Conservation (phyloP, 2,113 vertebrate genomes). For the Pachycephala philippinensis region DNA sequence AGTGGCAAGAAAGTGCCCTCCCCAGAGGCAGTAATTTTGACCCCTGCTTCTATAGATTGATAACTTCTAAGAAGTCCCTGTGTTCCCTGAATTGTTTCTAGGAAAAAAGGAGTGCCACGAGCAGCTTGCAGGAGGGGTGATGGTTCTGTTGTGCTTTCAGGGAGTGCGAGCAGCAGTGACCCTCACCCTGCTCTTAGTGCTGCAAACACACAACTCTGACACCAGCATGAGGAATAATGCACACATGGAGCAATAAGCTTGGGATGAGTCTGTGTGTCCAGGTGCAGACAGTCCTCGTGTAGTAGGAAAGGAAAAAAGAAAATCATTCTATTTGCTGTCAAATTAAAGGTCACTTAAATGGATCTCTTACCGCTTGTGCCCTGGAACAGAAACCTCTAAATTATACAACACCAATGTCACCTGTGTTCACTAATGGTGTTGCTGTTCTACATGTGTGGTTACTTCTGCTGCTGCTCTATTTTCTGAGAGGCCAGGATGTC, state of each 20-base stretch:
- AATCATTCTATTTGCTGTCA: not conserved
- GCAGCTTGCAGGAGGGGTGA: not conserved
- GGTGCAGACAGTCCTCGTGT: not conserved
- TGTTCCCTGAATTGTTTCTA: not conserved
- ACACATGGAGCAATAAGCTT: fast-evolving
- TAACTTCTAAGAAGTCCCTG: not conserved
- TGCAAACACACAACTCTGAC: not conserved
- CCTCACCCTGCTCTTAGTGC: not conserved
- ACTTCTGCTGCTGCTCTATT: not conserved
- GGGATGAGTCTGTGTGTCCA: not conserved
- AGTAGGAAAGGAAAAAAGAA: no score
- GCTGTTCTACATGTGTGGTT: not conserved
- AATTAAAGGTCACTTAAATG: not conserved
- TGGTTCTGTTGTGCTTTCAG: not conserved
- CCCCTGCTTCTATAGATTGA: not conserved
- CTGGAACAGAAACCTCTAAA: not conserved
- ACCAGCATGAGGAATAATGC: fast-evolving
- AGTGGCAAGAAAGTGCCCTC: not conserved
- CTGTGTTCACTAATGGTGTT: not conserved
- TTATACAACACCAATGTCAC: not conserved
- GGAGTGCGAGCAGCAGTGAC: not conserved
- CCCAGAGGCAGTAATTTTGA: not conserved
- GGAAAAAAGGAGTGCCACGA: not conserved
- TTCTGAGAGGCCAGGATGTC: not conserved
- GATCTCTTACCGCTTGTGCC: not conserved